phyloP scores from a whole-genome alignment of 1,140 invertebrate genomes.

The Elysia chlorotica region DNA sequence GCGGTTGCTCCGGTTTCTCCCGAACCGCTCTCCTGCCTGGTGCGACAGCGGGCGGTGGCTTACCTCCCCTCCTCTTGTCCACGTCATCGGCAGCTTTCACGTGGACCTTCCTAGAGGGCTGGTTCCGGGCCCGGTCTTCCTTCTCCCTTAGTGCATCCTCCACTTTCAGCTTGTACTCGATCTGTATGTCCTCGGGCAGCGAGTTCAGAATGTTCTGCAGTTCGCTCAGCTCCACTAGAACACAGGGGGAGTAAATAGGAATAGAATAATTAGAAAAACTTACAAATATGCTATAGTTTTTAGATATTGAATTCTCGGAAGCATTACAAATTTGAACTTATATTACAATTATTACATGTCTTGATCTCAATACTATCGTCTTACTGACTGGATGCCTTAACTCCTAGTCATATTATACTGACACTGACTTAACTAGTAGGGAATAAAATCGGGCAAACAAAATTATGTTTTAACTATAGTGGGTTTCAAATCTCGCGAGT shows the following conservation, averaged over 20 bases:
- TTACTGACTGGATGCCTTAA: no score
- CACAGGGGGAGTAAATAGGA: neutral
- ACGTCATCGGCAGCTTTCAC: conserved; percentile 1
- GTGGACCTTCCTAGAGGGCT: conserved; percentile 12
- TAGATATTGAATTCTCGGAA: no score
- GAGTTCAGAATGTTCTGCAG: conserved; percentile 16
- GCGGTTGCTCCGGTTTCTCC: conserved; percentile 28
- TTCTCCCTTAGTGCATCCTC: conserved; percentile 20
- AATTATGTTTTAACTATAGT: no score
- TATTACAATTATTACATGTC: no score
- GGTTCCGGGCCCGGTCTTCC: neutral
- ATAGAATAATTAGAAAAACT: no score
- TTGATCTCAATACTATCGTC: no score
- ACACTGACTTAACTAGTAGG: no score
- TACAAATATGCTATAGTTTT: no score
- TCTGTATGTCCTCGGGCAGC: conserved; percentile 36
- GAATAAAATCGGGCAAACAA: no score
- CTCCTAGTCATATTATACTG: no score
- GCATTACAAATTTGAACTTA: no score
- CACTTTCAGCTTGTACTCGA: conserved; percentile 37
- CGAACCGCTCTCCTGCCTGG: conserved; percentile 21
- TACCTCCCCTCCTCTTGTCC: neutral
- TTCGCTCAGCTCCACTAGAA: conserved; percentile 29
- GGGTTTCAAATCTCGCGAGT: no score
- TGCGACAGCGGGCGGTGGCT: neutral